These are phyloP conservation scores for Cebidichthys violaceus DNA, from an alignment of 2,113 vertebrate genomes.

Conservation along the genomic window DNA sequence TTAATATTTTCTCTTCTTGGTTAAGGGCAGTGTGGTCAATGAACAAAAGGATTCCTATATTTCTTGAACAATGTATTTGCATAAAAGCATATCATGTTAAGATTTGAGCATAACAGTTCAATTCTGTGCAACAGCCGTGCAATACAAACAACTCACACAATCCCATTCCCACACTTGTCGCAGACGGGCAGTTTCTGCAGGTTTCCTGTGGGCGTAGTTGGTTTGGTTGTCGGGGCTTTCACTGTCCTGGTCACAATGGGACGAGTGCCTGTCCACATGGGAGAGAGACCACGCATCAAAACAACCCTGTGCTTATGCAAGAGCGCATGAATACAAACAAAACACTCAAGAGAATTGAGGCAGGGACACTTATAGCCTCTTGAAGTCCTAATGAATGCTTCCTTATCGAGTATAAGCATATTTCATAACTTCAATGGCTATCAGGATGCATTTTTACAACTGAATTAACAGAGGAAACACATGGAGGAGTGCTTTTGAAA, in stretches of 20 bases:
- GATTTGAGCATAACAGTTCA: not conserved
- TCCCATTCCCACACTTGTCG: constrained; percentile 96
- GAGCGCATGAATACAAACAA: constrained; percentile 20
- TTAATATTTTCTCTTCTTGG: not conserved
- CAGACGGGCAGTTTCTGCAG: constrained; percentile 94
- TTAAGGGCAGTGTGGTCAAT: not conserved
- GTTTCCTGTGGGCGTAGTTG: constrained; percentile 81
- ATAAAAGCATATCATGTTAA: not conserved
- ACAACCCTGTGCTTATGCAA: not conserved
- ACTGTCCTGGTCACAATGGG: constrained; percentile 91
- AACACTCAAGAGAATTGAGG: constrained; percentile 11
- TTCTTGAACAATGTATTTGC: not conserved
- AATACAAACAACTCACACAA: constrained; percentile 88
- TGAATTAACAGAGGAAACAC: constrained; percentile 9
- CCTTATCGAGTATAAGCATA: not conserved
- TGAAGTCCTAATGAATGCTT: constrained; percentile 16
- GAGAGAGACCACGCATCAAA: constrained; percentile 32
- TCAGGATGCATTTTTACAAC: not conserved
- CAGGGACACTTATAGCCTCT: not conserved
- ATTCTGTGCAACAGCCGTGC: not conserved
- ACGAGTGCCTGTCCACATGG: constrained; percentile 85
- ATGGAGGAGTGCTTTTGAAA: constrained; percentile 21
- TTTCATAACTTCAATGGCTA: constrained; percentile 4
- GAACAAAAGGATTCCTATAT: not conserved
- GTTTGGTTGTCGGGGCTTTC: constrained; percentile 90